Conservation (phyloP, 1,140 invertebrate genomes). For the Lasaia peninsularis region DNA sequence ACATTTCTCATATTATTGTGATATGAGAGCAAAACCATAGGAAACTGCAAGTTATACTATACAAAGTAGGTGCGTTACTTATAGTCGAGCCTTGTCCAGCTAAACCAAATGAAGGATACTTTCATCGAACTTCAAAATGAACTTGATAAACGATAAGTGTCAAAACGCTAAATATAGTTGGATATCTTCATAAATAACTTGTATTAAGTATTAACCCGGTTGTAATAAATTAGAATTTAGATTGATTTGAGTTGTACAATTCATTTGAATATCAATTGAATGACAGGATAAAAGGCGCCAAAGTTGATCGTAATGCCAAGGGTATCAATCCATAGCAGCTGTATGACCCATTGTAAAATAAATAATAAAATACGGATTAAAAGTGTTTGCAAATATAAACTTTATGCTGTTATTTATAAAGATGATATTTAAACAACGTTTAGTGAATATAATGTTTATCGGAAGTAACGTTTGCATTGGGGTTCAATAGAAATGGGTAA, state of each 20-base stretch:
- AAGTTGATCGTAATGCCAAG: slow-evolving; percentile 40
- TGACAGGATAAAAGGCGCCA: slow-evolving; percentile 39
- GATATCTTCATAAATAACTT: no score
- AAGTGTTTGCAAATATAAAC: neutral
- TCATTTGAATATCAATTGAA: slow-evolving; percentile 22
- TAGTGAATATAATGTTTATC: slow-evolving; percentile 25
- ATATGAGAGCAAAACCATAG: no score
- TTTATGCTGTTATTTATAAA: neutral
- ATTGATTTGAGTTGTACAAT: slow-evolving; percentile 13
- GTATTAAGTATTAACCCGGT: neutral
- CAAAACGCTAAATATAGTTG: no score
- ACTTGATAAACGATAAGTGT: no score
- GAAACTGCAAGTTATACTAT: no score
- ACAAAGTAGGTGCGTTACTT: no score
- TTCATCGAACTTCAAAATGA: no score
- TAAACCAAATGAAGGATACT: no score
- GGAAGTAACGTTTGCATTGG: slow-evolving; percentile 34
- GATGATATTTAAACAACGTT: neutral
- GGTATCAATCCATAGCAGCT: slow-evolving; percentile 43
- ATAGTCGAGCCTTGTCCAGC: no score
- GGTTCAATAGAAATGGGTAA: slow-evolving; percentile 33
- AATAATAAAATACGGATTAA: slow-evolving; percentile 27
- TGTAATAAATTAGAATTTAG: neutral
- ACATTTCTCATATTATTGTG: no score
- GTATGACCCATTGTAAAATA: slow-evolving; percentile 45